Conservation (phyloP, 2,888 invertebrate species). For the Euspilapteryx auroguttella region DNA sequence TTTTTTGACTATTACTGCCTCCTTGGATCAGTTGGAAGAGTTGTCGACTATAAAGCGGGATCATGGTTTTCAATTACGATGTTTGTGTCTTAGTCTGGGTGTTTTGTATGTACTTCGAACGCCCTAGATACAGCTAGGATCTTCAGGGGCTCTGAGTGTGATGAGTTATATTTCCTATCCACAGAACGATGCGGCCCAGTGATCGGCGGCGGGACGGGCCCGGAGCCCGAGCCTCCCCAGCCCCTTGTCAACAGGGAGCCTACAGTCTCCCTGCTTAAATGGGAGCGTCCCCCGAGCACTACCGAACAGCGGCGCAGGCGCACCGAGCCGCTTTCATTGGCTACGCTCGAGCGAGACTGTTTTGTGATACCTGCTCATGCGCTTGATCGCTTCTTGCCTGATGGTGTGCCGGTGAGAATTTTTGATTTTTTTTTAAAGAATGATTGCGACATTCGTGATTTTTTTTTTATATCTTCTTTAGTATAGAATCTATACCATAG, state of each 20-base stretch:
- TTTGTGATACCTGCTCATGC: constrained; percentile 92
- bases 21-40: no score
- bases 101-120: no score
- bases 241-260: constrained; percentile 71
- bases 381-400: constrained; percentile 84
- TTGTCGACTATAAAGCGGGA: no score
- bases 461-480: no score
- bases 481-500: no score
- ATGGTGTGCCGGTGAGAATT: constrained; percentile 76
- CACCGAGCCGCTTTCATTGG: constrained; percentile 74
- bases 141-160: no score
- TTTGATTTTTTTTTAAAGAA: constrained; percentile 4
- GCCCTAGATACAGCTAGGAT: no score
- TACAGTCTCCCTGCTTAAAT: constrained; percentile 61
- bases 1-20: no score
- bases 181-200: constrained; percentile 78
- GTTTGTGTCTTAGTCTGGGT: no score
- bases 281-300: constrained; percentile 43
- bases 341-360: constrained; percentile 85
- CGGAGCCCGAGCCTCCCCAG: constrained; percentile 72
- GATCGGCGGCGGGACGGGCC: constrained; percentile 60
- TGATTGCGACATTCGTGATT: constrained; percentile 7
- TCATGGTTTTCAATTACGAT: no score
- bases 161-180: no score
- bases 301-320: constrained; percentile 33